Evolutionary conservation across 2,113 vertebrate species (phyloP).

Genomic region (Columba livia): DNA sequence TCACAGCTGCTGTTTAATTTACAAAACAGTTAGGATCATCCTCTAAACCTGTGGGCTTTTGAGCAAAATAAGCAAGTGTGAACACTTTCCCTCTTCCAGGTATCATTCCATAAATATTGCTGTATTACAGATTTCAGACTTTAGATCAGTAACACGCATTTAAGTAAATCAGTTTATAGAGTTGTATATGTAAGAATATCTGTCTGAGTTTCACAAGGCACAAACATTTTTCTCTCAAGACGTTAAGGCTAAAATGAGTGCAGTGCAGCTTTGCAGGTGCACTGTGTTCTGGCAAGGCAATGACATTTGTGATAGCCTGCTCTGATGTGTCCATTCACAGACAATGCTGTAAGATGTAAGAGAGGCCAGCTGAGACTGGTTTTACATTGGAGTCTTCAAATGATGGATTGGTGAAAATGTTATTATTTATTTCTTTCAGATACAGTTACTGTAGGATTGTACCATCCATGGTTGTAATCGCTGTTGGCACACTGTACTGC

Average conservation of each 20-base stretch:
- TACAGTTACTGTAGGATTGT: not conserved
- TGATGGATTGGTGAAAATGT: not conserved
- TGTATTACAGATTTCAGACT: not conserved
- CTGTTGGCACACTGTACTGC: not conserved
- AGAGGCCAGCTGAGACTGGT: not conserved
- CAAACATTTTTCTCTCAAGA: not conserved
- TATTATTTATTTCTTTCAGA: not conserved
- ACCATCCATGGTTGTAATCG: not conserved
- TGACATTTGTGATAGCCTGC: not conserved
- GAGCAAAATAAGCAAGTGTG: not conserved
- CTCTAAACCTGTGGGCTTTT: not conserved
- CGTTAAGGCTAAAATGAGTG: not conserved
- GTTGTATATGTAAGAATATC: not conserved
- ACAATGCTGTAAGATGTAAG: not conserved
- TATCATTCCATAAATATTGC: not conserved
- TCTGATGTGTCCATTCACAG: not conserved
- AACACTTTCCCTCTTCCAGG: not conserved
- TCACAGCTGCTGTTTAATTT: conserved; percentile 31
- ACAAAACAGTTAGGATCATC: not conserved
- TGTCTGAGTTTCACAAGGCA: not conserved
- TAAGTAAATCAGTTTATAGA: not conserved
- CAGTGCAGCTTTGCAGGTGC: not conserved
- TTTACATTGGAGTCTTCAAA: not conserved
- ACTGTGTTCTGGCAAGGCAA: not conserved
- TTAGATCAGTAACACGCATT: not conserved